Conservation (phyloP, 2,888 invertebrate genomes). For the Pterobdella sp. region DNA sequence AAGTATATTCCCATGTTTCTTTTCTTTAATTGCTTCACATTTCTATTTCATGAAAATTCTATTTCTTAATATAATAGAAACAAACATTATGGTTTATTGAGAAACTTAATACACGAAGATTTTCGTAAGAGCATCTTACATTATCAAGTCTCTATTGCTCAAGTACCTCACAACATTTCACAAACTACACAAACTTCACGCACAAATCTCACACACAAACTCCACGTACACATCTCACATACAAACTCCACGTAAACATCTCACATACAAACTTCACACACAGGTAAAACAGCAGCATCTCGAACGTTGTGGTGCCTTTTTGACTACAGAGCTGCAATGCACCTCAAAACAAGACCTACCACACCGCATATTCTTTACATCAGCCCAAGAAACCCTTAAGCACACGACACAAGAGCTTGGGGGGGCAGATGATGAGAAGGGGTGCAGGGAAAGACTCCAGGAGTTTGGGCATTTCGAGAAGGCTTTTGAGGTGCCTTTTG, state of each 20-base stretch:
- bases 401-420: slow-evolving; percentile 59
- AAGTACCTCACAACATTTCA: neutral
- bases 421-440: slow-evolving; percentile 69
- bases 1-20: too few relatives aligned
- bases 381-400: slow-evolving; percentile 79
- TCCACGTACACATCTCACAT: too few relatives aligned
- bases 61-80: too few relatives aligned
- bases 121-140: too few relatives aligned
- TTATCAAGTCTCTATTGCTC: too few relatives aligned
- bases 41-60: neutral
- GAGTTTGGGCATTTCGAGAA: slow-evolving; percentile 98
- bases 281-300: slow-evolving; percentile 92
- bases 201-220: too few relatives aligned
- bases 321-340: slow-evolving; percentile 88
- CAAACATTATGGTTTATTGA: too few relatives aligned
- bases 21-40: too few relatives aligned
- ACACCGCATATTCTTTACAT: slow-evolving; percentile 92
- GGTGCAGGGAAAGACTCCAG: slow-evolving; percentile 84
- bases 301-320: slow-evolving; percentile 83
- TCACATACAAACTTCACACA: too few relatives aligned
- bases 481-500: slow-evolving; percentile 68
- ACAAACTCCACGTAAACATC: too few relatives aligned
- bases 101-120: too few relatives aligned
- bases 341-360: slow-evolving; percentile 50
- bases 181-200: too few relatives aligned